Percentiles rank a stretch among this genome's conserved stretches.
Evolutionary conservation across 2,888 invertebrate genomes (phyloP).

Genomic region (Stenotaenia linearis): DNA sequence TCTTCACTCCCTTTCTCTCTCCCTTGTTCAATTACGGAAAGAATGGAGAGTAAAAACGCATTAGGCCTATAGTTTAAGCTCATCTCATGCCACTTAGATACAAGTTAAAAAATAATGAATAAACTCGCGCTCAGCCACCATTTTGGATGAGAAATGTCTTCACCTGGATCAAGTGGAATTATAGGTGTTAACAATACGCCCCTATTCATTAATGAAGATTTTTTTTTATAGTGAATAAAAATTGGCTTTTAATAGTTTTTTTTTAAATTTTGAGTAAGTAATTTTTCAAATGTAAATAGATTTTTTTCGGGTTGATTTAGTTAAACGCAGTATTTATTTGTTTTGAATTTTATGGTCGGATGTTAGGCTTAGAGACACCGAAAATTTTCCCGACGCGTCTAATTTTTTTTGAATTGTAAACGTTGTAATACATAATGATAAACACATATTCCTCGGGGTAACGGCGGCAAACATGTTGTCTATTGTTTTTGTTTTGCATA

Average conservation of each 20-base stretch:
- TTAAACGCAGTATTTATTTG: too few species aligned
- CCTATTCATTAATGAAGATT: not conserved
- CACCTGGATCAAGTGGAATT: slow-evolving; percentile 23
- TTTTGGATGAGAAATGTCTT: slow-evolving; percentile 22
- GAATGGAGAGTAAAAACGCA: slow-evolving; percentile 21
- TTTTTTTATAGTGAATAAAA: not conserved
- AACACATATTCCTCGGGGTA: too few species aligned
- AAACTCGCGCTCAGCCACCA: not conserved
- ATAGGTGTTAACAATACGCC: slow-evolving; percentile 14
- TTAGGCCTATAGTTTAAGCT: slow-evolving; percentile 12
- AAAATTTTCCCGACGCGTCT: too few species aligned
- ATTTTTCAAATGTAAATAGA: too few species aligned
- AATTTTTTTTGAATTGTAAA: too few species aligned
- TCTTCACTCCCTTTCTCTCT: not conserved
- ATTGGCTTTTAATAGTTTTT: not conserved
- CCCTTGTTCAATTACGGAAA: slow-evolving; percentile 10
- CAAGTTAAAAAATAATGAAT: slow-evolving; percentile 26
- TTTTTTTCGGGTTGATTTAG: too few species aligned
- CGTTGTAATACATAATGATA: too few species aligned
- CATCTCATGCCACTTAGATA: slow-evolving; percentile 12
- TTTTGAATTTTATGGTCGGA: too few species aligned
- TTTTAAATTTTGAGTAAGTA: not conserved
- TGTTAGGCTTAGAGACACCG: too few species aligned
- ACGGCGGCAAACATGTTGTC: too few species aligned
- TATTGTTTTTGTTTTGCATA: too few species aligned